Evolutionary conservation across 2,797 vertebrate genomes (phyloP).

Genomic region (Mallotus villosus): DNA sequence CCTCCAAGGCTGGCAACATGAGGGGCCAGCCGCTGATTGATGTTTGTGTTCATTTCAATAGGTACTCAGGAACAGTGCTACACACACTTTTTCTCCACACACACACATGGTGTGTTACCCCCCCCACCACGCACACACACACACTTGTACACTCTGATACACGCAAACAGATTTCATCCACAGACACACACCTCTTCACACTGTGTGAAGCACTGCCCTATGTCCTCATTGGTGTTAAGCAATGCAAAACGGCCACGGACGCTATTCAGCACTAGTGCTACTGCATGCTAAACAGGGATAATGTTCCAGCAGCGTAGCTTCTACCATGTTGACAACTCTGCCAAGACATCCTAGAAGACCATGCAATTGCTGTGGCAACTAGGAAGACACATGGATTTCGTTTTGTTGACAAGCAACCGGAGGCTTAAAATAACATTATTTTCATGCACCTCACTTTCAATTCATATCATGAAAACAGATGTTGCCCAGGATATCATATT

Average conservation of each 20-base stretch:
- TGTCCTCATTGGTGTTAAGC: slow-evolving; percentile 52
- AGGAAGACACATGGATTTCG: slow-evolving; percentile 27
- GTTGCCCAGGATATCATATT: slow-evolving; percentile 44
- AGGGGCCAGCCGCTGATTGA: slow-evolving; percentile 59
- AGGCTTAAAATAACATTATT: slow-evolving; percentile 32
- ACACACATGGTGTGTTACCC: slow-evolving; percentile 33
- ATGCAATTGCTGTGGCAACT: slow-evolving; percentile 31
- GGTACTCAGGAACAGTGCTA: slow-evolving; percentile 61
- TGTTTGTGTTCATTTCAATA: slow-evolving; percentile 73
- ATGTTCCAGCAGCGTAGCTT: slow-evolving; percentile 36
- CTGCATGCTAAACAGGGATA: slow-evolving; percentile 55
- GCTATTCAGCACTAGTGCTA: slow-evolving; percentile 45
- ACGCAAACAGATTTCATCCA: background rate
- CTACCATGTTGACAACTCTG: slow-evolving; percentile 34
- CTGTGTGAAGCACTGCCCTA: slow-evolving; percentile 36
- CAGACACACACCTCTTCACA: slow-evolving; percentile 22
- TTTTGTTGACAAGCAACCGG: slow-evolving; percentile 40
- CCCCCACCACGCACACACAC: slow-evolving; percentile 15
- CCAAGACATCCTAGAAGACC: slow-evolving; percentile 30
- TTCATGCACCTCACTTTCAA: slow-evolving; percentile 29
- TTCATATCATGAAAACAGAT: slow-evolving; percentile 35
- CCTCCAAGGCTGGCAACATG: slow-evolving; percentile 57
- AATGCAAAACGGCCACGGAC: slow-evolving; percentile 54
- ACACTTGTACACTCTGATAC: background rate
- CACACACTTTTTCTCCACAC: slow-evolving; percentile 20